phyloP scores from a whole-genome alignment of 23 tunicate genomes.

The Phallusia fumigata region DNA sequence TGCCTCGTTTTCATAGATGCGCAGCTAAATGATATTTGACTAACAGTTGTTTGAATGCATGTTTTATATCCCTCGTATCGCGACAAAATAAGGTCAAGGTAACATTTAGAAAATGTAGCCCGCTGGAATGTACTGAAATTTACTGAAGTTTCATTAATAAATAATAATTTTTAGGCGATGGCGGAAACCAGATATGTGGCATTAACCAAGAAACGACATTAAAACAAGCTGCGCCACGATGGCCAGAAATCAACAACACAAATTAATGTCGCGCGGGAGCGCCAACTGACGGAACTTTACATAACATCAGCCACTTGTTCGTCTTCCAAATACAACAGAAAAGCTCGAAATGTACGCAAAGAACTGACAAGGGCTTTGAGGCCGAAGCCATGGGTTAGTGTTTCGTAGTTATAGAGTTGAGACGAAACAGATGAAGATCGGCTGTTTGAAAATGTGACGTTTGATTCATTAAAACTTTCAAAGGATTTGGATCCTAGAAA shows the following conservation, averaged over 20 bases:
- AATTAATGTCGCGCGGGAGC: background rate
- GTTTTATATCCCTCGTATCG: no score
- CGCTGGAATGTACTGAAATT: no score
- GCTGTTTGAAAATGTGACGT: background rate
- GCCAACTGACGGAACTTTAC: background rate
- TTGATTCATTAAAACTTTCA: background rate
- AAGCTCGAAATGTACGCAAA: constrained; percentile 11
- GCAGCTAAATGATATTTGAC: no score
- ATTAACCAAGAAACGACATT: no score
- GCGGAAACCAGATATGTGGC: no score
- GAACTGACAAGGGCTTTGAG: constrained; percentile 22
- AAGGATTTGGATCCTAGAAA: background rate
- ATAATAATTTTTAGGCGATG: no score
- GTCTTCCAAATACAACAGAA: constrained; percentile 1
- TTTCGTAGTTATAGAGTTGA: constrained; percentile 56
- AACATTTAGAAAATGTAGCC: no score
- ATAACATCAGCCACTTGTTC: background rate
- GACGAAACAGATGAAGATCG: background rate
- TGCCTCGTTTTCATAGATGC: no score
- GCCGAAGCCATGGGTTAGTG: constrained; percentile 61
- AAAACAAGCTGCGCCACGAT: background rate
- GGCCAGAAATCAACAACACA: constrained; percentile 1
- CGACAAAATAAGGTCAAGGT: no score
- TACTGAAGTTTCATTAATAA: no score
- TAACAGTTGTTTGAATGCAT: no score